Evolutionary conservation across 2,888 invertebrate species (phyloP).

Genomic region (Rhamphomyia laevipes): DNA sequence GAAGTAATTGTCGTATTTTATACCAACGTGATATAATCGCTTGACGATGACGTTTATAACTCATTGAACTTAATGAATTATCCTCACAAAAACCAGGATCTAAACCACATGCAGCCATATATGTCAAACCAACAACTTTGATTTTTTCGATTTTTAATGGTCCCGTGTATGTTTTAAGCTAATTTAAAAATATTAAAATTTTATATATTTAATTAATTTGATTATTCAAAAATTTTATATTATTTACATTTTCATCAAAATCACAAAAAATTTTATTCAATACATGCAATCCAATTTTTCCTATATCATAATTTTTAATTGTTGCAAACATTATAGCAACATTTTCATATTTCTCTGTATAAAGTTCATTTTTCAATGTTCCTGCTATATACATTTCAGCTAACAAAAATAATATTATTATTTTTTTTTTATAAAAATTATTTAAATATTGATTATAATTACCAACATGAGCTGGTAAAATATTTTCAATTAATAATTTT

Average conservation of each 20-base stretch:
- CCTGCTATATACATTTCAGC: conserved; percentile 69
- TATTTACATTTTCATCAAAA: conserved; percentile 65
- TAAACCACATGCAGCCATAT: conserved; percentile 93
- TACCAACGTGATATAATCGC: neutral
- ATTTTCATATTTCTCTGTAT: conserved; percentile 76
- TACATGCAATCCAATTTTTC: conserved; percentile 54
- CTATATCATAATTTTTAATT: conserved; percentile 65
- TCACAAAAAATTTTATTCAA: conserved; percentile 87
- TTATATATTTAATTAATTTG: neutral
- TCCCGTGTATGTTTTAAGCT: conserved; percentile 14
- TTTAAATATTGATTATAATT: conserved; percentile 23
- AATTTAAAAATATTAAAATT: neutral
- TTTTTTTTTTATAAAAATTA: neutral
- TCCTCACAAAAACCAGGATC: conserved; percentile 51
- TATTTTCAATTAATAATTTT: conserved; percentile 80
- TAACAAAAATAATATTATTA: conserved; percentile 30
- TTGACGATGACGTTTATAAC: conserved; percentile 17
- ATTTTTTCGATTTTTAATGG: conserved; percentile 82
- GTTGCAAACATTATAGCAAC: conserved; percentile 96
- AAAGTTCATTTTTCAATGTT: conserved; percentile 57
- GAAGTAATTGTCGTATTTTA: too few relatives aligned
- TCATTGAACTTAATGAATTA: conserved; percentile 33
- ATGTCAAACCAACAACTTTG: conserved; percentile 92
- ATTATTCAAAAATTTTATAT: neutral
- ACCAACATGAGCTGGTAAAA: conserved; percentile 88